phyloP scores from a whole-genome alignment of 2,113 vertebrate species.

The Psephotus haematonotus region DNA sequence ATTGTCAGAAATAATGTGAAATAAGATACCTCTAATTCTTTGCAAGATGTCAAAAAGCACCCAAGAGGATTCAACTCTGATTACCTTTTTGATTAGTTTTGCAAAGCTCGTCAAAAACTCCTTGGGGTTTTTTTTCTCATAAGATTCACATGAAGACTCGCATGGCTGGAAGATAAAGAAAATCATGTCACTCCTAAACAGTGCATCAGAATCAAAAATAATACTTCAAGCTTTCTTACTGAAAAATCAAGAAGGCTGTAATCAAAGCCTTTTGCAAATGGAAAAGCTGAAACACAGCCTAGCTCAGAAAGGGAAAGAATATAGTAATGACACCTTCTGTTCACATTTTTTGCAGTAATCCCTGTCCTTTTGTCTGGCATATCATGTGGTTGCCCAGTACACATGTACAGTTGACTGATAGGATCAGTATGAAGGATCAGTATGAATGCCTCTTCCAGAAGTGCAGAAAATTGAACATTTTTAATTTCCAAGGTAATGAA shows the following conservation, averaged over 20 bases:
- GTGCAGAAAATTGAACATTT: background rate
- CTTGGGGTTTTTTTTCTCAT: constrained; percentile 27
- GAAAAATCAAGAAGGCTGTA: background rate
- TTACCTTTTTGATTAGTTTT: constrained; percentile 73
- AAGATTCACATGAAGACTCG: constrained; percentile 61
- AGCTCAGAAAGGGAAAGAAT: background rate
- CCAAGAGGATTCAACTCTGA: background rate
- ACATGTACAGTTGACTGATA: background rate
- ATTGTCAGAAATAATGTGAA: background rate
- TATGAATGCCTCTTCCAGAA: background rate
- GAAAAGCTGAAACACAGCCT: background rate
- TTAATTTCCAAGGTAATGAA: background rate
- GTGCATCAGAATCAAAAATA: background rate
- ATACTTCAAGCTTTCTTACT: background rate
- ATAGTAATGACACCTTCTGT: background rate
- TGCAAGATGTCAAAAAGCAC: background rate
- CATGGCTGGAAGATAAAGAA: constrained; percentile 62
- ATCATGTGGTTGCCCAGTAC: fast-evolving
- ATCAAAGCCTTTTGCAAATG: background rate
- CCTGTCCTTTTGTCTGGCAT: background rate
- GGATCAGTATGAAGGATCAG: background rate
- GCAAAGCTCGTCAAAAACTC: constrained; percentile 67
- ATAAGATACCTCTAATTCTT: background rate
- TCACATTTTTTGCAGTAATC: background rate
- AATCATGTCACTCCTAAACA: background rate